These are phyloP conservation scores for Hyla sarda DNA, from an alignment of 2,113 vertebrate genomes.

Conservation along the genomic window DNA sequence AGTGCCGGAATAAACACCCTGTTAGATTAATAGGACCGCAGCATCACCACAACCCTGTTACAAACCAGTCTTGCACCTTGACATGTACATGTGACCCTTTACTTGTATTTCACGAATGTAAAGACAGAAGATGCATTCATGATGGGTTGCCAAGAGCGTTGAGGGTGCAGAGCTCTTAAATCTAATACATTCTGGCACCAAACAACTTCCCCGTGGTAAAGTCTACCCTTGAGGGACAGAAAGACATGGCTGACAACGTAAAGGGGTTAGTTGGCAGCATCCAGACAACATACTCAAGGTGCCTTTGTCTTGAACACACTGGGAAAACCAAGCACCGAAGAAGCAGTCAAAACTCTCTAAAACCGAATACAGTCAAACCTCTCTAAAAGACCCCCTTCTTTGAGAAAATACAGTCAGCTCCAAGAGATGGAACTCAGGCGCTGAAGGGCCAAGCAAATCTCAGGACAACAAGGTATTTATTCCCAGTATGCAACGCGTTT, in stretches of 20 bases:
- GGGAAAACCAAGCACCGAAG: neutral
- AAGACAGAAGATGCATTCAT: neutral
- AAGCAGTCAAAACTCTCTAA: neutral
- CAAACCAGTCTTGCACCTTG: neutral
- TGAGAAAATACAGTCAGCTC: too few species aligned
- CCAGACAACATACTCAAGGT: neutral
- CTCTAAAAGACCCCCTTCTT: too few species aligned
- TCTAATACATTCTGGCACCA: slow-evolving; percentile 10
- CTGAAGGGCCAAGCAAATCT: too few species aligned
- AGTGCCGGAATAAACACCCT: neutral
- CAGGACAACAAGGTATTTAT: too few species aligned
- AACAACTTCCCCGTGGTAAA: neutral
- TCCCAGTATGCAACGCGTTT: too few species aligned
- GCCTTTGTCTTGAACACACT: neutral
- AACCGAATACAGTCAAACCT: neutral
- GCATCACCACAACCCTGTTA: too few species aligned
- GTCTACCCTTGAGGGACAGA: slow-evolving; percentile 14
- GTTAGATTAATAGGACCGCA: neutral
- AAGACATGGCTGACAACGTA: neutral
- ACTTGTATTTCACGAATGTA: neutral
- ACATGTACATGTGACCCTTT: neutral
- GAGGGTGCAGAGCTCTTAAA: neutral
- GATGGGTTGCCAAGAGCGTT: neutral
- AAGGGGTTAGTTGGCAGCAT: neutral
- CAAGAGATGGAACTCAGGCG: too few species aligned